Base-by-base conservation (phyloP, 2,113 vertebrate species). In the Hyla sarda region DNA sequence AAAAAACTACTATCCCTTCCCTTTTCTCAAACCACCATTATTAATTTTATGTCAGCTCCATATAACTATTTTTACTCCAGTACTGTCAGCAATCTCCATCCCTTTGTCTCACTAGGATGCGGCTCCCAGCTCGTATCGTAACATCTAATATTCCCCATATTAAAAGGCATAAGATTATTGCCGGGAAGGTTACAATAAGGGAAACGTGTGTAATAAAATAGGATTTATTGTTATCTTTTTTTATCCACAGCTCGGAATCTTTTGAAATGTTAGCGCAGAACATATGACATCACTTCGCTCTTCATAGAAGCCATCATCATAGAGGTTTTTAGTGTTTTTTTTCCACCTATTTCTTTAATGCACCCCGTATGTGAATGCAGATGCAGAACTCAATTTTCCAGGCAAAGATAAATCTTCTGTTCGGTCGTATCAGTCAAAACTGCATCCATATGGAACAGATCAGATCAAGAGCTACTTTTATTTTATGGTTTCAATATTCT, bases 11-110 rank as follows among this genome's bases (percentile, higher is more conserved):
- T 56, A 86, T 45, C 67, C 62, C 76, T 87, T 82, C 85, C 85
- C 85, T 60, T 86, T 87, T 69, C 19, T 74, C 32, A 73, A 81
- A 86, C 60, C 84, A 73, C 65, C 84, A 86, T 86, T 80, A 82
- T 82, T 74, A 60, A 73, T 82, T 85, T 86, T 73, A 60, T 73
- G 76, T 71, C 73, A 37, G 52, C 67, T 82, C 47, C n/a, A 67
- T 71, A 45, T 62, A 34, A 87, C 73, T 74, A 81, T 86, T 80
- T 72, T 69, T 58, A 82, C 25, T 87, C 13, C 41, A 74, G 77
- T 37, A 1, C 12, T 62, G 78, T 87, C 85, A 82, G 85, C 77
- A 87, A 30, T 81, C 84, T 73, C 58, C 28, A 60, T 60, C n/a
- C 23, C 56, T 41, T 54, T 37, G 54, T 69, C 41, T 48, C 30